A percentile compares a stretch with the other conserved stretches of the same genome.
phyloP scores from a whole-genome alignment of 2,113 vertebrate genomes.

The Hemicordylus capensis region DNA sequence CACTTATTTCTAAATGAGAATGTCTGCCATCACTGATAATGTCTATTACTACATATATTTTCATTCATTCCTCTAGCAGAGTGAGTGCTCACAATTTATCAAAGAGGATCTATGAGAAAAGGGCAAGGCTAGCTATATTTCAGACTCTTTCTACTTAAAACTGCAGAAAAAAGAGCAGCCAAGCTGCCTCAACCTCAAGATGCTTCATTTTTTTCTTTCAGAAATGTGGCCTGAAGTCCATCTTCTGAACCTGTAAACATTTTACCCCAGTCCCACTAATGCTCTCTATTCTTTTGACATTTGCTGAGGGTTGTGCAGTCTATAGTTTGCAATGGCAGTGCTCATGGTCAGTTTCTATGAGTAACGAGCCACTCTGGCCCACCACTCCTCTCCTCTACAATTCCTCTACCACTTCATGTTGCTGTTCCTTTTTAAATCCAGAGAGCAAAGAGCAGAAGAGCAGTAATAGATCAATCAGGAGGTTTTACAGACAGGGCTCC shows the following conservation, averaged over 20 bases:
- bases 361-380: too few relatives aligned
- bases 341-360: too few relatives aligned
- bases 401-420: too few relatives aligned
- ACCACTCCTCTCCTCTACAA: too few relatives aligned
- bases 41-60: constrained; percentile 3
- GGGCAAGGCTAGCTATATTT: constrained; percentile 3
- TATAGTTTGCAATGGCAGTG: background rate
- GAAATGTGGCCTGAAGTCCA: background rate
- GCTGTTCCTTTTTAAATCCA: too few relatives aligned
- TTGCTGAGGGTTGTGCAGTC: background rate
- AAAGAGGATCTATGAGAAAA: background rate
- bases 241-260: background rate
- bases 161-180: background rate
- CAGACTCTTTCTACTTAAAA: background rate
- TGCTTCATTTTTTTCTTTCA: background rate
- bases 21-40: background rate
- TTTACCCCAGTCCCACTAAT: background rate
- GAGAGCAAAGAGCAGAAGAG: too few relatives aligned
- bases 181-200: background rate
- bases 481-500: too few relatives aligned
- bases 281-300: background rate
- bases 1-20: constrained; percentile 25
- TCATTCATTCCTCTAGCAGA: background rate
- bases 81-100: background rate
- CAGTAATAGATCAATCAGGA: too few relatives aligned